phyloP scores from a whole-genome alignment of 2,797 vertebrate species.

The Crocidura indochinensis region DNA sequence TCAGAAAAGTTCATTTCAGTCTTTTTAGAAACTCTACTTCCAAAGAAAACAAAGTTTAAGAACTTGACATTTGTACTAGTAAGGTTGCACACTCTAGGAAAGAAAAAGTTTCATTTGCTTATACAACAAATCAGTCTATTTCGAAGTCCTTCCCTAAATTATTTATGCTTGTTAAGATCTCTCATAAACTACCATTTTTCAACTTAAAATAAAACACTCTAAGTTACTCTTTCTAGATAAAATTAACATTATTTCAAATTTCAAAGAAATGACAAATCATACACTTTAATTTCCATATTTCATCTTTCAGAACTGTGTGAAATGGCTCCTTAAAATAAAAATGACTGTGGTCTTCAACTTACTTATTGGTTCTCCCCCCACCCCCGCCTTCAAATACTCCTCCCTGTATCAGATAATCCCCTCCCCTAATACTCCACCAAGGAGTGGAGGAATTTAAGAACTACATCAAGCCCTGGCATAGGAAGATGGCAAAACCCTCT shows the following conservation, averaged over 20 bases:
- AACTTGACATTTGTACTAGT: not conserved
- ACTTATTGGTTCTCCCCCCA: not conserved
- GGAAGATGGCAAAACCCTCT: not conserved
- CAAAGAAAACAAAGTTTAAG: constrained; percentile 30
- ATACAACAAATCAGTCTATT: not conserved
- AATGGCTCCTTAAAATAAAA: constrained; percentile 35
- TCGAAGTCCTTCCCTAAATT: constrained; percentile 18
- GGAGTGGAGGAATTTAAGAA: not conserved
- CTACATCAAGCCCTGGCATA: not conserved
- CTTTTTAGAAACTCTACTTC: not conserved
- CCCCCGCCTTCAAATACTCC: not conserved
- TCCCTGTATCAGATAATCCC: no score
- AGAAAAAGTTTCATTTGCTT: constrained; percentile 52
- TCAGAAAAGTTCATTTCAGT: not conserved
- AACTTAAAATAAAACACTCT: constrained; percentile 16
- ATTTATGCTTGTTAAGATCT: not conserved
- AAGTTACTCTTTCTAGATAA: constrained; percentile 40
- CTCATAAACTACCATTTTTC: constrained; percentile 45
- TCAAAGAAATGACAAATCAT: constrained; percentile 11
- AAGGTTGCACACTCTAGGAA: not conserved
- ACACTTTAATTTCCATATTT: constrained; percentile 31
- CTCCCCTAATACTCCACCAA: no score
- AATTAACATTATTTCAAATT: constrained; percentile 44
- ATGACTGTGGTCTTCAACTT: constrained; percentile 1
- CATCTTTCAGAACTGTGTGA: constrained; percentile 7